Percentiles rank a stretch among this genome's conserved stretches.
These are phyloP conservation scores for Misgurnus mizolepis DNA, from an alignment of 2,113 vertebrate species.

Conservation along the genomic window DNA sequence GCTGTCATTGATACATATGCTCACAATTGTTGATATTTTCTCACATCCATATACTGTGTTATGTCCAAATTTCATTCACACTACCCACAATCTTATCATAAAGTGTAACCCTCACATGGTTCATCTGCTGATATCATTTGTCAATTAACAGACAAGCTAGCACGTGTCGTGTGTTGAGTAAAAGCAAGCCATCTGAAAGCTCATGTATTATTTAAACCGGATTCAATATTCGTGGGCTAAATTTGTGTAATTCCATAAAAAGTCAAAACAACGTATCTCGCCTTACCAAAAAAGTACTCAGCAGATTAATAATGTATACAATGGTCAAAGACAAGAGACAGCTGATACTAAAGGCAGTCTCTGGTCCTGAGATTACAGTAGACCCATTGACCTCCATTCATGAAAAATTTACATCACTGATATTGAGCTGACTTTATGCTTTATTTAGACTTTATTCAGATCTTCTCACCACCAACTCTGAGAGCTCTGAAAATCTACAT, in stretches of 20 bases:
- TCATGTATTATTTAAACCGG: slow-evolving; percentile 67
- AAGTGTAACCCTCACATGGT: not conserved
- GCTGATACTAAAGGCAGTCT: slow-evolving; percentile 64
- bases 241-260: slow-evolving; percentile 69
- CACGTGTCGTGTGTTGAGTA: slow-evolving; percentile 37
- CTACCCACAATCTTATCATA: too few relatives aligned
- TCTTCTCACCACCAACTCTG: slow-evolving; percentile 16
- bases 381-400: slow-evolving; percentile 71
- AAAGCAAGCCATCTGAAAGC: slow-evolving; percentile 41
- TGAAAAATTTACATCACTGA: slow-evolving; percentile 73
- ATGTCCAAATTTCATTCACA: too few relatives aligned
- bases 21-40: too few relatives aligned
- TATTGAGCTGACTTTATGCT: slow-evolving; percentile 71
- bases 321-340: slow-evolving; percentile 64
- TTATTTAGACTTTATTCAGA: slow-evolving; percentile 65
- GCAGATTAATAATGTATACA: slow-evolving; percentile 75
- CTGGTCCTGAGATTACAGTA: slow-evolving; percentile 71
- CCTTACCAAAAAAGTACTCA: slow-evolving; percentile 59
- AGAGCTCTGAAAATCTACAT: not conserved
- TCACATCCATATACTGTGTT: too few relatives aligned
- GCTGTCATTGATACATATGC: too few relatives aligned
- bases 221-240: slow-evolving; percentile 57
- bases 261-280: slow-evolving; percentile 56
- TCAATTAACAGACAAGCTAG: slow-evolving; percentile 47
- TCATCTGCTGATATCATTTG: slow-evolving; percentile 28